Evolutionary conservation across 1,140 invertebrate genomes (phyloP).

Genomic region (Caenorhabditis remanei): DNA sequence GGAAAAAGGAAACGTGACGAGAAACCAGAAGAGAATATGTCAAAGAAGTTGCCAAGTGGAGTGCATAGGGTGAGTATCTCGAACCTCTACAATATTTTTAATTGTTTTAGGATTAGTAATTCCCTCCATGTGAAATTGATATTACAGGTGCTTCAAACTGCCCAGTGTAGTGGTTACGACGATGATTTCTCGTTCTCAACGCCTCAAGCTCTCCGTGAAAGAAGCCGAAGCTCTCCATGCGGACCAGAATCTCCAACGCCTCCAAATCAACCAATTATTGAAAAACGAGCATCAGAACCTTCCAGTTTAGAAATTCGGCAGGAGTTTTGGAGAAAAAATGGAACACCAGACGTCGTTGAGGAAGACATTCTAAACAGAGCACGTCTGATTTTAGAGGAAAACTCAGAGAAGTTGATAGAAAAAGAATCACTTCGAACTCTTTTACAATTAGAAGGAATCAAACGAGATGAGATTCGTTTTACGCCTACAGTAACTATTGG

Average conservation of each 20-base stretch:
- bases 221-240: slow-evolving; percentile 48
- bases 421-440: slow-evolving; percentile 59
- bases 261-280: background rate
- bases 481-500: slow-evolving; percentile 58
- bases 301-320: slow-evolving; percentile 4
- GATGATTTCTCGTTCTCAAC: slow-evolving; percentile 56
- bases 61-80: slow-evolving; percentile 45
- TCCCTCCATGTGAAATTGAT: no score
- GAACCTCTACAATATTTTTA: no score
- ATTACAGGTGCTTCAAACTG: slow-evolving; percentile 34
- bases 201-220: slow-evolving; percentile 42
- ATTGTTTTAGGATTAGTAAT: no score
- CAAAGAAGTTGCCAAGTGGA: slow-evolving; percentile 29
- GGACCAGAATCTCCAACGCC: background rate
- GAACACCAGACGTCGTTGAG: slow-evolving; percentile 56
- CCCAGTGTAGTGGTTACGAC: slow-evolving; percentile 50
- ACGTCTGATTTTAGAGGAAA: slow-evolving; percentile 1
- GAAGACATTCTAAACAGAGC: slow-evolving; percentile 58
- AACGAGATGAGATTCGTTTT: slow-evolving; percentile 40
- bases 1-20: background rate
- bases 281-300: slow-evolving; percentile 21
- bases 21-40: background rate
- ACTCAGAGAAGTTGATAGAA: slow-evolving; percentile 30
- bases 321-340: slow-evolving; percentile 50
- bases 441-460: slow-evolving; percentile 53